phyloP scores from a whole-genome alignment of 2,797 vertebrate species.

The Onychomys torridus region DNA sequence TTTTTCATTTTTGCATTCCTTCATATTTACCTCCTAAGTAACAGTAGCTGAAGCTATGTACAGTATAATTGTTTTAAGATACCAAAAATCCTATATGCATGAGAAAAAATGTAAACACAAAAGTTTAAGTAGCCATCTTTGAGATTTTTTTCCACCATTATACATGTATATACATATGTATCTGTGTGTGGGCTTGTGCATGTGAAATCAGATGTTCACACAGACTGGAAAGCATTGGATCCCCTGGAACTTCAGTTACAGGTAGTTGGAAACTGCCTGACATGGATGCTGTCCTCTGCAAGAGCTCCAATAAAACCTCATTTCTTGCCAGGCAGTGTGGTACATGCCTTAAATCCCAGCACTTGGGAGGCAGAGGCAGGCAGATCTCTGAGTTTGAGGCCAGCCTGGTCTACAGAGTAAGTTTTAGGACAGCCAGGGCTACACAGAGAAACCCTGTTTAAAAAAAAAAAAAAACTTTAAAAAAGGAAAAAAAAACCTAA shows the following conservation, averaged over 20 bases:
- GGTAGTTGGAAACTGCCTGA: neutral
- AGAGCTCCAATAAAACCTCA: neutral
- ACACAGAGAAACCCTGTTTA: neutral
- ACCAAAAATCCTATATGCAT: neutral
- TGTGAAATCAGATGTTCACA: neutral
- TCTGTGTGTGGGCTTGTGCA: neutral
- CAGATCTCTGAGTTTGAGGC: neutral
- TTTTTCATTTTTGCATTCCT: neutral
- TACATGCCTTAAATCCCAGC: neutral
- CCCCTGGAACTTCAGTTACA: neutral
- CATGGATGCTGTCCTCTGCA: neutral
- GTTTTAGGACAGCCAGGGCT: neutral
- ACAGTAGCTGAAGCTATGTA: neutral
- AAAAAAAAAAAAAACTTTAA: neutral
- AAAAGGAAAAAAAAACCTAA: neutral
- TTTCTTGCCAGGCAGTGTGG: neutral
- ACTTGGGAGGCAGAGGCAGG: neutral
- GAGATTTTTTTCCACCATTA: neutral
- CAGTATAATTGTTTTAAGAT: neutral
- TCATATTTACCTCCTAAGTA: neutral
- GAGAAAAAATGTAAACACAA: neutral
- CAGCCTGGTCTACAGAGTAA: neutral
- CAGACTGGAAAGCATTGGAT: neutral
- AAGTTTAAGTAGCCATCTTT: neutral
- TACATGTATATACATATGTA: neutral